A percentile compares a stretch with the other conserved stretches of the same genome.
Conservation (phyloP, 2,797 vertebrate species). For the Enteromius anoplus region DNA sequence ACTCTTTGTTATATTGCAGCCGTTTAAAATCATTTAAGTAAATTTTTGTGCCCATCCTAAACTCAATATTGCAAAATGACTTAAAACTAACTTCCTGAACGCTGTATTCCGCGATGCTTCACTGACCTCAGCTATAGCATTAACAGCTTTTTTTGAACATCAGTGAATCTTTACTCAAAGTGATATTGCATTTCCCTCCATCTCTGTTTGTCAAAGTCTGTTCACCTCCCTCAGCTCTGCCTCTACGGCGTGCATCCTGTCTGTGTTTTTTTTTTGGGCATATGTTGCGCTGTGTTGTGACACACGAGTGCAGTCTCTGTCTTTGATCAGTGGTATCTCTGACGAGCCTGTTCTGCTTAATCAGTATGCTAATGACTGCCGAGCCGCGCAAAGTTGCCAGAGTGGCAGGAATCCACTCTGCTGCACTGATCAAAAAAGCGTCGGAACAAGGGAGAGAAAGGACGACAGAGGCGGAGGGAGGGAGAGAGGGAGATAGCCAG, state of each 20-base stretch:
- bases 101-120: background rate
- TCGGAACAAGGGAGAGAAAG: conserved; percentile 52
- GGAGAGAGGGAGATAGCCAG: conserved; percentile 46
- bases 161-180: conserved; percentile 21
- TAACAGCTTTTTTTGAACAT: background rate
- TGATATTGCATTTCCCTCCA: conserved; percentile 8
- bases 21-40: too few species aligned
- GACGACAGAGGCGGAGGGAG: conserved; percentile 17
- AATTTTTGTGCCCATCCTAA: background rate
- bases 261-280: conserved; percentile 40
- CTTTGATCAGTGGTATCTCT: conserved; percentile 65
- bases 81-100: background rate
- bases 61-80: background rate
- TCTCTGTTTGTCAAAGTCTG: conserved; percentile 30
- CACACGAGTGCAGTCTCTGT: conserved; percentile 44
- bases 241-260: conserved; percentile 8
- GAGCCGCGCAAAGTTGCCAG: conserved; percentile 61
- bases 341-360: conserved; percentile 61
- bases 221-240: conserved; percentile 10
- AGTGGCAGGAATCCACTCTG: conserved; percentile 63
- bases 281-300: conserved; percentile 53
- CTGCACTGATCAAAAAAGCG: conserved; percentile 60
- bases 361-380: conserved; percentile 64
- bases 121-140: conserved; percentile 11
- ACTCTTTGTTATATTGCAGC: too few species aligned